These are phyloP conservation scores for Orthonevra nobilis DNA, from an alignment of 2,888 invertebrate genomes.

Conservation along the genomic window DNA sequence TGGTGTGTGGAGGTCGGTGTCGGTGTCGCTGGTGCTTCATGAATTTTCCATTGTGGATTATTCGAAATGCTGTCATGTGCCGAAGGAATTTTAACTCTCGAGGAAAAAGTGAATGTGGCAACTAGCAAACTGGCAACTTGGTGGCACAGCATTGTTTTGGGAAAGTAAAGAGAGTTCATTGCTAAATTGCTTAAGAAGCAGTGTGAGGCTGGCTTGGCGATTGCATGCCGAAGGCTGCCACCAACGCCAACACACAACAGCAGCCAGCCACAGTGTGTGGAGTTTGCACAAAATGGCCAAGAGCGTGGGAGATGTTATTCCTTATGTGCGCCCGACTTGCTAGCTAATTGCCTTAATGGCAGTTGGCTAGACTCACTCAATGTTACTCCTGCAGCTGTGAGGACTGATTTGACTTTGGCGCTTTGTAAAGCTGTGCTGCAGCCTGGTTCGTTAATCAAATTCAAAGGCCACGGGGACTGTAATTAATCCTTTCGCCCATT, in stretches of 20 bases:
- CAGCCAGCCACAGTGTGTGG: slow-evolving; percentile 2
- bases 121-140: too few relatives aligned
- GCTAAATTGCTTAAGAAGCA: slow-evolving; percentile 22
- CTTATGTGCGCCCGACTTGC: slow-evolving; percentile 47
- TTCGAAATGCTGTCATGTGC: slow-evolving; percentile 44
- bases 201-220: slow-evolving; percentile 34
- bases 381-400: slow-evolving; percentile 64
- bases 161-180: slow-evolving; percentile 64
- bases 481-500: slow-evolving; percentile 71
- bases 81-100: slow-evolving; percentile 54
- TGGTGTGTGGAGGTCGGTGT: slow-evolving; percentile 45
- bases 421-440: slow-evolving; percentile 37
- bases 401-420: too few relatives aligned
- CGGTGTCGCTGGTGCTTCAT: too few relatives aligned
- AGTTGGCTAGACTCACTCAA: slow-evolving; percentile 57
- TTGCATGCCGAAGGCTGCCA: slow-evolving; percentile 47
- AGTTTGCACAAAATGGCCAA: slow-evolving; percentile 44
- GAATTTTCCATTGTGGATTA: slow-evolving; percentile 58
- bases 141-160: slow-evolving; percentile 50
- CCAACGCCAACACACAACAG: slow-evolving; percentile 2
- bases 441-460: slow-evolving; percentile 66
- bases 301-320: slow-evolving; percentile 67
- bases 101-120: slow-evolving; percentile 64
- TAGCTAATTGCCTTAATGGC: slow-evolving; percentile 69
- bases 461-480: slow-evolving; percentile 70